A percentile compares a stretch with the other conserved stretches of the same genome.
These are phyloP conservation scores for Trissonchulus sp. DNA, from an alignment of 2,888 invertebrate species.

Conservation along the genomic window DNA sequence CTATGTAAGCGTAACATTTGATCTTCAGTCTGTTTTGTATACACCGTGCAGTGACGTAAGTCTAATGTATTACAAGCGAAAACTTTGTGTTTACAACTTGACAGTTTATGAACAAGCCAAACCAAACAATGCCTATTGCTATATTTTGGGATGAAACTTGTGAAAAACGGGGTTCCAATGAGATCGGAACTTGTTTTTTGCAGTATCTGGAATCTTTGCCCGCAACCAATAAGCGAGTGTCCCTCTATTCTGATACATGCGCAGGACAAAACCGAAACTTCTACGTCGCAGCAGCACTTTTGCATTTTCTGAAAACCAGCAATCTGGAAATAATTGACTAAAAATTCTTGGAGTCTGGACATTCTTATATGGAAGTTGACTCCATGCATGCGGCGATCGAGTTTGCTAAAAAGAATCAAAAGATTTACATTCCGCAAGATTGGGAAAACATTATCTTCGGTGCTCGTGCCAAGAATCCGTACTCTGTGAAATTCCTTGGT, in stretches of 20 bases:
- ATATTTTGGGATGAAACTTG: conserved; percentile 23
- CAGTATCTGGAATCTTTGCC: not conserved
- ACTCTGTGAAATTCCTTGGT: not conserved
- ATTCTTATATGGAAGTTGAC: conserved; percentile 26
- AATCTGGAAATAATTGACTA: conserved; percentile 6
- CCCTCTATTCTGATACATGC: conserved; percentile 20
- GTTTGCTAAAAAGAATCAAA: conserved; percentile 8
- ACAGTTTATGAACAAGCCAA: conserved; percentile 17
- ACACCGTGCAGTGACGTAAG: conserved; percentile 20
- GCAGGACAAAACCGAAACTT: conserved; percentile 11
- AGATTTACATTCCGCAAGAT: not conserved
- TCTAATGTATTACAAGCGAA: conserved; percentile 28
- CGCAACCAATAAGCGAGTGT: not conserved
- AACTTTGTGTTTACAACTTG: conserved; percentile 25
- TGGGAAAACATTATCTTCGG: conserved; percentile 13
- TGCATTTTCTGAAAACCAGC: conserved; percentile 9
- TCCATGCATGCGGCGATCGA: conserved; percentile 27
- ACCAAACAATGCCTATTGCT: conserved; percentile 21
- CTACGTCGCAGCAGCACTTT: not conserved
- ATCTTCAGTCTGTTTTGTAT: conserved; percentile 23
- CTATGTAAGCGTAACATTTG: conserved; percentile 24
- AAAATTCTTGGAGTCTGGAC: conserved; percentile 27
- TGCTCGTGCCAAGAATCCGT: not conserved
- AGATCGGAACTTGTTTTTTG: conserved; percentile 24
- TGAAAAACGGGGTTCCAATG: conserved; percentile 26